phyloP scores from a whole-genome alignment of 2,888 invertebrate genomes.

The Sarcophaga variegata region DNA sequence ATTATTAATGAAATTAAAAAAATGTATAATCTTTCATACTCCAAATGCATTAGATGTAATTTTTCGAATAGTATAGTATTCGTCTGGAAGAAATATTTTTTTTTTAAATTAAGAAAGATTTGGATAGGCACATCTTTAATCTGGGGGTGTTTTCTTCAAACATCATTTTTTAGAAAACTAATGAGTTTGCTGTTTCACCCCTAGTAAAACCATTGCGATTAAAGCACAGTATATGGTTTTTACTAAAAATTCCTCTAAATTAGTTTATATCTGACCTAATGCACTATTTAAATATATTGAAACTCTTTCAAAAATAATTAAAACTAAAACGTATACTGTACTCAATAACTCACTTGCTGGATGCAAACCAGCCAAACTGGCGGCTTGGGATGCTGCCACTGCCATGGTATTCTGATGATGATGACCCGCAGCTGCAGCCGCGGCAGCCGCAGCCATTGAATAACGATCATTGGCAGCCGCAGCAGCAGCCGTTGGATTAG shows the following conservation, averaged over 20 bases:
- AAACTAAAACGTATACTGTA: constrained; percentile 58
- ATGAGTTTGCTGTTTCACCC: constrained; percentile 75
- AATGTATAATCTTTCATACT: neutral
- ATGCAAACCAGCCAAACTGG: constrained; percentile 88
- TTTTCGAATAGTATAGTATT: neutral
- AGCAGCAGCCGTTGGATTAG: constrained; percentile 82
- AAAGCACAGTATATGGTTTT: neutral
- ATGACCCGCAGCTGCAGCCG: constrained; percentile 82
- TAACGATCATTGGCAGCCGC: constrained; percentile 79
- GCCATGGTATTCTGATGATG: constrained; percentile 88
- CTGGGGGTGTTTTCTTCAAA: constrained; percentile 77
- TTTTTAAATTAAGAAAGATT: neutral
- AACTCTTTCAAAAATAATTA: neutral
- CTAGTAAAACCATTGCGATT: constrained; percentile 36
- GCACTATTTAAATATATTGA: neutral
- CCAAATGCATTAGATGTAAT: too few species aligned
- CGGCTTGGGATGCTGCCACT: constrained; percentile 93
- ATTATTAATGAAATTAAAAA: neutral
- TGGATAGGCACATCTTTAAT: constrained; percentile 55
- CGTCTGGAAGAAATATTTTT: neutral
- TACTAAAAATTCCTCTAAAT: neutral
- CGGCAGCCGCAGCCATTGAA: constrained; percentile 80
- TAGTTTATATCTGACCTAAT: neutral
- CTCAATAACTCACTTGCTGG: constrained; percentile 85
- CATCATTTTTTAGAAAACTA: constrained; percentile 66